Percentiles rank a stretch among this genome's conserved stretches.
Evolutionary conservation across 2,888 invertebrate genomes (phyloP).

Genomic region (Drosophila suboccidentalis): DNA sequence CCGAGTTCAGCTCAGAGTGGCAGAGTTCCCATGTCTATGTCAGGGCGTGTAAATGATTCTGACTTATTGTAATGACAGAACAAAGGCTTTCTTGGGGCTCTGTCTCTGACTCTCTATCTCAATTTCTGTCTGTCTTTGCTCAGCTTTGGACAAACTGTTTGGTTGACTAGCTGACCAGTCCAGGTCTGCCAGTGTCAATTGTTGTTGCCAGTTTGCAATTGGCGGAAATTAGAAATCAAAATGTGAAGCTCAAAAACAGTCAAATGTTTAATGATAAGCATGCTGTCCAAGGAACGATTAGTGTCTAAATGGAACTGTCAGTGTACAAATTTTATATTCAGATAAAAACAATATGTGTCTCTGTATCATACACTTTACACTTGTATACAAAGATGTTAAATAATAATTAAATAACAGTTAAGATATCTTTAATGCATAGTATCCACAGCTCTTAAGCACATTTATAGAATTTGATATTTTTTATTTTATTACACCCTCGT

Average conservation of each 20-base stretch:
- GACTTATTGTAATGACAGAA: slow-evolving; percentile 72
- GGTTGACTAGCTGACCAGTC: slow-evolving; percentile 41
- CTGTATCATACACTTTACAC: no score
- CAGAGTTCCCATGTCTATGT: slow-evolving; percentile 12
- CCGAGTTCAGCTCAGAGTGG: neutral
- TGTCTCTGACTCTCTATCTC: neutral
- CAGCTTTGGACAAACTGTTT: slow-evolving; percentile 28
- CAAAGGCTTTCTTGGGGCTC: slow-evolving; percentile 40
- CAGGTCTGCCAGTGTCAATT: slow-evolving; percentile 52
- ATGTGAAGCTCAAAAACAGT: no score
- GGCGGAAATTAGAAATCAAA: slow-evolving; percentile 45
- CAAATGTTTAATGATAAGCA: slow-evolving; percentile 15
- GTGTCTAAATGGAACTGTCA: neutral
- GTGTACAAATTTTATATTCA: neutral
- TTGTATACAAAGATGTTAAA: no score
- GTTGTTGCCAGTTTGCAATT: slow-evolving; percentile 43
- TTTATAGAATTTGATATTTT: no score
- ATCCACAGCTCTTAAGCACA: no score
- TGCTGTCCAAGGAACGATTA: neutral
- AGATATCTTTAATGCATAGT: no score
- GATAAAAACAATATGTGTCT: no score
- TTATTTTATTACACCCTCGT: slow-evolving; percentile 17
- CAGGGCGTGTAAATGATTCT: slow-evolving; percentile 59
- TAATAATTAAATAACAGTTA: no score
- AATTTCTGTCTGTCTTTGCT: slow-evolving; percentile 24